Base-by-base conservation (phyloP, 2,888 invertebrate genomes). In the Andricus quercusramuli region DNA sequence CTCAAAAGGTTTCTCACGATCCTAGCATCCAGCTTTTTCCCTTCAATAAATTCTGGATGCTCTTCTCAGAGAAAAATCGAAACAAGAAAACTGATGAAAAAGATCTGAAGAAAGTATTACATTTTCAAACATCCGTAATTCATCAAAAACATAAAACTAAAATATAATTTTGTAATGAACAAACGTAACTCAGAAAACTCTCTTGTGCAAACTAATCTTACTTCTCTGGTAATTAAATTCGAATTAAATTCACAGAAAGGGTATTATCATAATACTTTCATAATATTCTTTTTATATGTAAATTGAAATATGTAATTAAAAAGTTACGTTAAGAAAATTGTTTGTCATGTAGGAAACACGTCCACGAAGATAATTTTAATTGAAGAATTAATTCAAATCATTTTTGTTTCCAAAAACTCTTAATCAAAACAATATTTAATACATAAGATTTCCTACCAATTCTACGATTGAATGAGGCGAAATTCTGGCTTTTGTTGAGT, bases 1-100 rank as follows among this genome's bases (percentile, higher is more conserved):
- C 44, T 68, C 25, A 68, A 68, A 68, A 68, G 68, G 68, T 68
- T 68, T 68, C 68, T 44, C 13, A 68, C n/a, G 44, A 68, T 68
- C 22, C 22, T 44, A 25, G 15, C 44, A 44, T 44, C 25, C 41
- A 68, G 44, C 68, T 44, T 68, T 47, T 22, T 68, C 68, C 68
- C 25, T 68, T 68, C 47, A 68, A 47, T 68, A 68, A 68, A 37
- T 68, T 68, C 41, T 68, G 22, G 44, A 68, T 25, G 22, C 67
- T 22, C 67, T 44, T 67, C 22, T 67, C 15, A 13, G 20, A 13
- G 22, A 22, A 22, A 22, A 67, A 44, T 15, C 15, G 22, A 67
- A 44, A 44, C 22, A 67, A 44, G 22, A 67, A 44, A 22, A 3
- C 3, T 29, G 29, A 22, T 22, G 22, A 44, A 68, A 22, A 68